Base-by-base conservation (phyloP, 2,797 vertebrate genomes). In the Lacerta agilis region DNA sequence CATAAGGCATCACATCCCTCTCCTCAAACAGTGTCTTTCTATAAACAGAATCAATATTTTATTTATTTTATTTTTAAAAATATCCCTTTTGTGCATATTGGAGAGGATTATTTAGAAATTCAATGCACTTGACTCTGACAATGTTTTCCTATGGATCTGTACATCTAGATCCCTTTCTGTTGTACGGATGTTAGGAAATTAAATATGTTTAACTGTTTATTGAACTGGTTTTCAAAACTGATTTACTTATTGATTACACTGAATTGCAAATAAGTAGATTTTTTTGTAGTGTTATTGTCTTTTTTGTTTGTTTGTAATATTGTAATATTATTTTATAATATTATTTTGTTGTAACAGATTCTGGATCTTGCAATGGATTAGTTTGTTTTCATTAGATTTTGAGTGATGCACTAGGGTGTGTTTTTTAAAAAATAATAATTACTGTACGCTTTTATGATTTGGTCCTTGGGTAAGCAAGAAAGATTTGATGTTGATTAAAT, bases 31-130 rank as follows among this genome's bases (percentile, higher is more conserved):
- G 66, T 29, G n/a, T 36, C 58, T 43, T 86, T 80, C 71, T 36
- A 5, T 58, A 66, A 64, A 36, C 18, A 79, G 11, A 87, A 73
- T 67, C 33, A 7, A 64, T n/a, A 20, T 87, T 61, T 87, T 49
- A 64, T 55, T 41, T 33, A n/a, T n/a, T 33, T 33, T 77, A 45
- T 85, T 82, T 88, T 78, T 27, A n/a, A 72, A 86, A 41, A 43
- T 87, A 43, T 49, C 43, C 17, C 41, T 8, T 64, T 58, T 10
- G 36, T 81, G 45, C 33, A n/a, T 81, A 29, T 73, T 13, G 15
- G 71, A 75, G 71, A 73, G 33, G 36, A 38, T 71, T 76, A 76
- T 61, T 49, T 45, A 67, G 71, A 87, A 81, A 76, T 15, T 33
- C 33, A 58, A 38, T 8, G 3, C 1, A 27, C 13, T 6, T 66